Percentiles rank a stretch among this genome's conserved stretches.
Evolutionary conservation across 2,888 invertebrate species (phyloP).

Genomic region (Schrankia costaestrigalis): DNA sequence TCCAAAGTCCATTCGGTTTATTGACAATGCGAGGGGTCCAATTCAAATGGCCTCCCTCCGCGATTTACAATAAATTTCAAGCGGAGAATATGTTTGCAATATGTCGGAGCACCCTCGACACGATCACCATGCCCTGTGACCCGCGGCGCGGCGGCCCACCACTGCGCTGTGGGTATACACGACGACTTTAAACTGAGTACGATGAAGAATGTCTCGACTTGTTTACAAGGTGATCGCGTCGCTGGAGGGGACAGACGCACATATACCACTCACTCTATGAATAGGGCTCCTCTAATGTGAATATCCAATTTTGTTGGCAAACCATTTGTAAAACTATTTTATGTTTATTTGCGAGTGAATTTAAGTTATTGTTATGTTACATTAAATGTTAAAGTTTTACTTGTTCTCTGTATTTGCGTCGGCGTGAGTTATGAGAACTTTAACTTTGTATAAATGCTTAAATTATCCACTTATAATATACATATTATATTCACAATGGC

Average conservation of each 20-base stretch:
- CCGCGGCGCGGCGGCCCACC: slow-evolving; percentile 22
- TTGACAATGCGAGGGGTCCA: slow-evolving; percentile 60
- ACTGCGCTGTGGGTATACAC: too few species aligned
- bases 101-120: slow-evolving; percentile 54
- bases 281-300: slow-evolving; percentile 51
- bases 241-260: slow-evolving; percentile 31
- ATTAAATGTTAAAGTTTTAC: too few species aligned
- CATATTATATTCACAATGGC: too few species aligned
- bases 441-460: too few species aligned
- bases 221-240: slow-evolving; percentile 68
- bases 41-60: slow-evolving; percentile 69
- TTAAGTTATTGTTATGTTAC: slow-evolving; percentile 5
- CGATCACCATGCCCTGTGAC: slow-evolving; percentile 54
- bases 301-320: slow-evolving; percentile 34
- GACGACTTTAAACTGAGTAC: slow-evolving; percentile 66
- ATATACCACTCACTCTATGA: slow-evolving; percentile 53
- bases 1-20: slow-evolving; percentile 75
- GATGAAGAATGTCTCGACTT: slow-evolving; percentile 59
- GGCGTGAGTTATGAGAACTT: too few species aligned
- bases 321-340: slow-evolving; percentile 20
- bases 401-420: too few species aligned
- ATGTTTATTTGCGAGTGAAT: slow-evolving; percentile 14
- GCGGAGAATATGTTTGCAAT: slow-evolving; percentile 76
- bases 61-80: slow-evolving; percentile 78
- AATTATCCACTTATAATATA: too few species aligned